Percentiles rank a stretch among this genome's conserved stretches.
These are phyloP conservation scores for Nannospalax galili DNA, from an alignment of 2,113 vertebrate species.

Conservation along the genomic window DNA sequence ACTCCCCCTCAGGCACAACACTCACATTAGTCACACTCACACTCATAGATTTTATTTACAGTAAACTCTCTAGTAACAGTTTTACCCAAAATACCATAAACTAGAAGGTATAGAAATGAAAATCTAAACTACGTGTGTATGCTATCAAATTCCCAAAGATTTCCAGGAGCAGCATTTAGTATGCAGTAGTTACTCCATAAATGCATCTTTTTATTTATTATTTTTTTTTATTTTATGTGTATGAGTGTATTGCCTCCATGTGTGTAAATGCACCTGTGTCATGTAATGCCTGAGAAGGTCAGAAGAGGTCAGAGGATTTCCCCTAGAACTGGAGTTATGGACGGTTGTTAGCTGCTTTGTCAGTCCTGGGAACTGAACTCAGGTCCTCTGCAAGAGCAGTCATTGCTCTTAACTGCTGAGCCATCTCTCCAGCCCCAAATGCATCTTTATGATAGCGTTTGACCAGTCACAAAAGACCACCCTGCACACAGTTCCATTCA, in stretches of 20 bases:
- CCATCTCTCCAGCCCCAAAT: no score
- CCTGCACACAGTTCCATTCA: background rate
- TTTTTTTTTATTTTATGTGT: no score
- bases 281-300: no score
- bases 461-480: background rate
- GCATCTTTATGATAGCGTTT: background rate
- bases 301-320: no score
- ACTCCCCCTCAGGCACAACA: background rate
- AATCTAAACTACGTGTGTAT: background rate
- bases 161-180: background rate
- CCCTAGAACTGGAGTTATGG: no score
- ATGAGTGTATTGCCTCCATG: no score
- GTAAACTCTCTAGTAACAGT: background rate
- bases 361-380: no score
- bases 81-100: background rate
- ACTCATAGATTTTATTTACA: background rate
- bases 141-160: background rate
- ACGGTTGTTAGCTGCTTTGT: no score
- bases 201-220: background rate
- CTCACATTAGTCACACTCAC: background rate
- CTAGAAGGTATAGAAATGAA: background rate
- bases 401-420: no score
- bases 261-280: no score
- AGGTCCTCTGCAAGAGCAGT: no score
- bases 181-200: background rate